phyloP scores from a whole-genome alignment of 2,888 invertebrate species.

The Dilophus febrilis region DNA sequence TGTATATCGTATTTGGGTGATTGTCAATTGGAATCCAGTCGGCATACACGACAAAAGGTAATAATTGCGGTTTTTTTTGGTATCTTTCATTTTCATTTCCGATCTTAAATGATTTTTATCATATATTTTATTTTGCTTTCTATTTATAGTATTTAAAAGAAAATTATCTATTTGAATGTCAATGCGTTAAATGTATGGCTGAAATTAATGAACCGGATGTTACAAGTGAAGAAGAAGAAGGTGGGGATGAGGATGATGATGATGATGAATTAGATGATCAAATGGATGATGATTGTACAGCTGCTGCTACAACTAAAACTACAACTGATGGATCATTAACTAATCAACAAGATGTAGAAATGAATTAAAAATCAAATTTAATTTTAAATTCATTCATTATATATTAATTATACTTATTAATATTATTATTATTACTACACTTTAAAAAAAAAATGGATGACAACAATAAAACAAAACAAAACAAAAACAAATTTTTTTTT shows the following conservation, averaged over 20 bases:
- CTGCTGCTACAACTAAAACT: neutral
- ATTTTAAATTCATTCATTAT: too few relatives aligned
- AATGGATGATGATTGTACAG: neutral
- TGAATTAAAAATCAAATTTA: too few relatives aligned
- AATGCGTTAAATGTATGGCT: slow-evolving; percentile 58
- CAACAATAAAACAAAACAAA: too few relatives aligned
- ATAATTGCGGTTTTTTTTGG: too few relatives aligned
- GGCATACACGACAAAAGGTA: slow-evolving; percentile 74
- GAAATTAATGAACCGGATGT: slow-evolving; percentile 61
- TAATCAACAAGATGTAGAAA: neutral
- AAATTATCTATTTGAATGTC: slow-evolving; percentile 68
- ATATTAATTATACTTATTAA: too few relatives aligned
- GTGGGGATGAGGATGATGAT: slow-evolving; percentile 36
- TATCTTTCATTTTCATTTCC: neutral
- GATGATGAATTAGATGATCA: slow-evolving; percentile 32
- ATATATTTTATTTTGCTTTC: slow-evolving; percentile 13
- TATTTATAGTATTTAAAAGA: slow-evolving; percentile 45
- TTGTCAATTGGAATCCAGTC: slow-evolving; percentile 58
- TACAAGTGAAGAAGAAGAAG: slow-evolving; percentile 66
- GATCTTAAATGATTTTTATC: slow-evolving; percentile 1
- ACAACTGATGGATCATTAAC: neutral
- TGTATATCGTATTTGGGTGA: slow-evolving; percentile 82
- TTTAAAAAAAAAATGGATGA: too few relatives aligned
- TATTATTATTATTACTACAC: too few relatives aligned
- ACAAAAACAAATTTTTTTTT: neutral